These are phyloP conservation scores for Patella vulgata DNA, from an alignment of 1,140 invertebrate genomes.

Conservation along the genomic window DNA sequence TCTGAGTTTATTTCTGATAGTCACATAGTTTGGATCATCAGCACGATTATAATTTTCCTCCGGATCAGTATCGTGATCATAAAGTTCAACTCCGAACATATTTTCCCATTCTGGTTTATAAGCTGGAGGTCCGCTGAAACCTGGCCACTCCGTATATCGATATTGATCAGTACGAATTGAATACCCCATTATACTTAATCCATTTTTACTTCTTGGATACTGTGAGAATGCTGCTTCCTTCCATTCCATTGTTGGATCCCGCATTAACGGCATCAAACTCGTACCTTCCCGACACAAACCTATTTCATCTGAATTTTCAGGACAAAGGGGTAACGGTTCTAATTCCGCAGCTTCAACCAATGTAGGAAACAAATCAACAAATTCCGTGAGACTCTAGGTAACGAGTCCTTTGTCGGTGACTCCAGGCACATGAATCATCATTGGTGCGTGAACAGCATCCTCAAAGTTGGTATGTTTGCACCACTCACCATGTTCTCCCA, in stretches of 20 bases:
- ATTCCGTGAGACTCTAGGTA: conserved; percentile 72
- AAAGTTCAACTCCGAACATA: conserved; percentile 71
- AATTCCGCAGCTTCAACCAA: conserved; percentile 77
- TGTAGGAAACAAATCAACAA: conserved; percentile 88
- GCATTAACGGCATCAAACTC: conserved; percentile 70
- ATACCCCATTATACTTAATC: conserved; percentile 86
- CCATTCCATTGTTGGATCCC: conserved; percentile 23
- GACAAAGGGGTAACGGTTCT: conserved; percentile 71
- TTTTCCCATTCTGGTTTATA: conserved; percentile 73
- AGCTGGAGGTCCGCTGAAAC: conserved; percentile 47
- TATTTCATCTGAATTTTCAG: conserved; percentile 58
- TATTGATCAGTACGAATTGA: conserved; percentile 76
- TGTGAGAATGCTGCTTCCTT: conserved; percentile 77
- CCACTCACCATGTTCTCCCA: conserved; percentile 43
- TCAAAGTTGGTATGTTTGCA: conserved; percentile 45
- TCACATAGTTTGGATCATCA: conserved; percentile 31
- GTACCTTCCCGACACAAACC: conserved; percentile 78
- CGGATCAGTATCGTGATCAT: conserved; percentile 74
- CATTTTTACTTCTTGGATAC: conserved; percentile 81
- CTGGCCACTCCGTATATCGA: conserved; percentile 84
- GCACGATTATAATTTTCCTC: conserved; percentile 78
- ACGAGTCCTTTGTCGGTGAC: conserved; percentile 20
- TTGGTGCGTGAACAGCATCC: conserved; percentile 37
- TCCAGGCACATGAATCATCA: conserved; percentile 37
- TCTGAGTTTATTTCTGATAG: conserved; percentile 38